A percentile compares a stretch with the other conserved stretches of the same genome.
Evolutionary conservation across 2,113 vertebrate species (phyloP).

Genomic region (Actenoides lindsayi): DNA sequence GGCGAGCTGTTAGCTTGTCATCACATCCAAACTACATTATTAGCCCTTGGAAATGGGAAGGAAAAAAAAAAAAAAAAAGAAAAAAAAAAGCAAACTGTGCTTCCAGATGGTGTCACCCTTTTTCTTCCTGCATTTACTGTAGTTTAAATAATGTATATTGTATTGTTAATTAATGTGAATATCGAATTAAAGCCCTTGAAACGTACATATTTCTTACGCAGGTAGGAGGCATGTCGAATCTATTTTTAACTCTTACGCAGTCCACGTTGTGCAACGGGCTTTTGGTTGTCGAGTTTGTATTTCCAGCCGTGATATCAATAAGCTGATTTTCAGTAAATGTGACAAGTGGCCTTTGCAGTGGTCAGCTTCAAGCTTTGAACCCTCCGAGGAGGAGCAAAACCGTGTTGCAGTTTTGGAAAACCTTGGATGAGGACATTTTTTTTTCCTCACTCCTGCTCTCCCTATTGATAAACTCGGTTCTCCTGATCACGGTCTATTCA

Average conservation of each 20-base stretch:
- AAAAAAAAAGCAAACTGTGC: slow-evolving; percentile 66
- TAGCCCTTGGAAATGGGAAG: slow-evolving; percentile 49
- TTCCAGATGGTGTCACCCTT: slow-evolving; percentile 80
- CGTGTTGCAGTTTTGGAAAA: slow-evolving; percentile 73
- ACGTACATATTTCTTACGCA: slow-evolving; percentile 86
- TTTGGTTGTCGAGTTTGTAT: slow-evolving; percentile 77
- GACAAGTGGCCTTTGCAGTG: slow-evolving; percentile 83
- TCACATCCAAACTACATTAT: slow-evolving; percentile 76
- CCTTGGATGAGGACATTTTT: slow-evolving; percentile 76
- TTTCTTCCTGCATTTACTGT: slow-evolving; percentile 79
- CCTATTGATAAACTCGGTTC: slow-evolving; percentile 79
- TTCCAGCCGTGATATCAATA: slow-evolving; percentile 78
- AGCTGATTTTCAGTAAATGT: slow-evolving; percentile 83
- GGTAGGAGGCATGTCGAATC: slow-evolving; percentile 82
- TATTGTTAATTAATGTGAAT: slow-evolving; percentile 89
- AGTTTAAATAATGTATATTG: slow-evolving; percentile 88
- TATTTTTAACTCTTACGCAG: slow-evolving; percentile 86
- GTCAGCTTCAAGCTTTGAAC: slow-evolving; percentile 81
- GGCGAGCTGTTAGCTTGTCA: slow-evolving; percentile 72
- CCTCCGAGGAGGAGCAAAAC: slow-evolving; percentile 71
- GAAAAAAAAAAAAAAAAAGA: slow-evolving; percentile 32
- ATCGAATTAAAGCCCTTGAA: slow-evolving; percentile 85
- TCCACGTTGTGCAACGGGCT: slow-evolving; percentile 71
- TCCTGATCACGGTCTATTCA: slow-evolving; percentile 72
- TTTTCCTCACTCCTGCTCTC: slow-evolving; percentile 68